Base-by-base conservation (phyloP, 30 jellyfish, hydroid and myxozoan genomes). In the Nemopilema nomurai region DNA sequence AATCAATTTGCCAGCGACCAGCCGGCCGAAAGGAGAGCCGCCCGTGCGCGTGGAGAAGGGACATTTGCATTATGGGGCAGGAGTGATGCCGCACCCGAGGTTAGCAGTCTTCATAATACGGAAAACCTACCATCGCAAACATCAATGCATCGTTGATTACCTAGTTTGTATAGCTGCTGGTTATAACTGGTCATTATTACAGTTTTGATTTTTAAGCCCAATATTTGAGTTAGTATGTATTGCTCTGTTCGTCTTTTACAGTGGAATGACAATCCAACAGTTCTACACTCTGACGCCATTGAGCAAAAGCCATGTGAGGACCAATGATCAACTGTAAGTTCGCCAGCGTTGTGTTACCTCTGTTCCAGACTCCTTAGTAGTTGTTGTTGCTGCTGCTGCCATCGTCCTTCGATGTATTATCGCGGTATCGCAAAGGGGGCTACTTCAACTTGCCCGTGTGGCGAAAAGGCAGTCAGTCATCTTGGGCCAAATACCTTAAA, bases 41-140 rank as follows among this genome's bases (percentile, higher is more conserved):
- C 97, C 97, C 20, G 53, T 52, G 0, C 81, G 29, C 32, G 87
- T 90, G 28, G 94, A 84, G 84, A 90, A 90, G 28, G 98, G 98
- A 4, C 93, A 87, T 77, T 65, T 62, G 25, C 98, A 92, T 74
- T 86, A 69, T 81, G 96, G 98, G 3, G 88, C 92, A 0, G 98
- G 98, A 62, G 89, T 92, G 23, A 69, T 72, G 88, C 94, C 94
- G 25, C 93, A 87, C 72, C 94, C 96, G 66, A 86, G 96, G 98
- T 92, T 74, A 70, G 13, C 57, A 41, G 13, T 41, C 57, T 41
- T 3, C 57, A 41, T 41, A 41, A 41, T 41, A n/a, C n/a, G n/a
- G n/a, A n/a, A n/a, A n/a, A n/a, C n/a, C n/a, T n/a, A n/a, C n/a
- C n/a, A n/a, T n/a, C n/a, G n/a, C n/a, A n/a, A n/a, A n/a, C n/a